A percentile compares a stretch with the other conserved stretches of the same genome.
phyloP scores from a whole-genome alignment of 1,140 invertebrate species.

The Trigoniulus corallinus region DNA sequence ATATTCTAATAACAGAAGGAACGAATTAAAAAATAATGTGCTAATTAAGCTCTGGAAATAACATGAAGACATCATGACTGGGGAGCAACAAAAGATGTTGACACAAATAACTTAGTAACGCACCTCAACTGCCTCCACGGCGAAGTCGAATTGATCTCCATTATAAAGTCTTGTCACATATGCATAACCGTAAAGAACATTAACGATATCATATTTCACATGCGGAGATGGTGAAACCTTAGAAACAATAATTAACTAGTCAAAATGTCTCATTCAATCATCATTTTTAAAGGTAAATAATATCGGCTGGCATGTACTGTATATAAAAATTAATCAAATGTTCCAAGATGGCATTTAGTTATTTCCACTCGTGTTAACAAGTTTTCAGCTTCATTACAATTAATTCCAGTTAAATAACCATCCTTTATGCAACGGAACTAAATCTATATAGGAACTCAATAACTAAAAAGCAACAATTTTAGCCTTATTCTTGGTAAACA shows the following conservation, averaged over 20 bases:
- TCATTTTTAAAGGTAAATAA: too few species aligned
- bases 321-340: background rate
- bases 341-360: background rate
- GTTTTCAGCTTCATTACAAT: too few species aligned
- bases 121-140: background rate
- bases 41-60: background rate
- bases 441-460: too few species aligned
- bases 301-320: too few species aligned
- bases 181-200: background rate
- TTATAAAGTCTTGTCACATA: background rate
- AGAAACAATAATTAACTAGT: too few species aligned
- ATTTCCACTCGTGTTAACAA: background rate
- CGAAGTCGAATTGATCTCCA: background rate
- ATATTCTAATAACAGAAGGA: background rate
- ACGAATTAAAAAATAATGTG: background rate
- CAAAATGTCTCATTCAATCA: too few species aligned
- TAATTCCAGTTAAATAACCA: too few species aligned
- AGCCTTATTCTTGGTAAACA: too few species aligned
- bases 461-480: too few species aligned
- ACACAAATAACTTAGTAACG: background rate
- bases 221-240: background rate
- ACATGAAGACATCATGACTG: too few species aligned
- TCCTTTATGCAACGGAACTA: too few species aligned
- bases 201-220: background rate
- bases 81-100: too few species aligned